Evolutionary conservation across 2,888 invertebrate species (phyloP).

Genomic region (Mylabris sibirica): DNA sequence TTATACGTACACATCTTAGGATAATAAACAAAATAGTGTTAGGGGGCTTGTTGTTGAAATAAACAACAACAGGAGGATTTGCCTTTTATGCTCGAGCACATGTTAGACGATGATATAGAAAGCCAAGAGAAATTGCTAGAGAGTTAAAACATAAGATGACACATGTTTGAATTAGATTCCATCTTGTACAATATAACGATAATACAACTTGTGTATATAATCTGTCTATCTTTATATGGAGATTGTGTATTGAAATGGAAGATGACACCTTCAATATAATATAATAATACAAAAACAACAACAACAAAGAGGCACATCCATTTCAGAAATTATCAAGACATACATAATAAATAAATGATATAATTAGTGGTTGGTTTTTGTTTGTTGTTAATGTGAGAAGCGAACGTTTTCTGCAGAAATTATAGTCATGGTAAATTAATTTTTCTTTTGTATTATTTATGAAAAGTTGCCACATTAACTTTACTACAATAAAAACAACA

Average conservation of each 20-base stretch:
- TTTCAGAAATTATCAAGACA: background rate
- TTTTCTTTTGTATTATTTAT: conserved; percentile 3
- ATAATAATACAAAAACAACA: no score
- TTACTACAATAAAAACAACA: background rate
- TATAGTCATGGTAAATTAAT: conserved; percentile 13
- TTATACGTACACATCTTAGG: background rate
- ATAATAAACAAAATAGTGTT: background rate
- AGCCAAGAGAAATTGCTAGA: background rate
- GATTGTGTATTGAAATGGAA: background rate
- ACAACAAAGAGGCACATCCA: background rate
- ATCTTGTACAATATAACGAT: background rate
- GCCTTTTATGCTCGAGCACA: background rate
- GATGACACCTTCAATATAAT: background rate
- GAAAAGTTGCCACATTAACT: conserved; percentile 1
- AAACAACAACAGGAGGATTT: background rate
- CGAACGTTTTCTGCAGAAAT: background rate
- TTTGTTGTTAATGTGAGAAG: background rate
- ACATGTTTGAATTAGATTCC: background rate
- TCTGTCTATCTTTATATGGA: background rate
- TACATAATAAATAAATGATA: background rate
- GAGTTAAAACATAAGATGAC: background rate
- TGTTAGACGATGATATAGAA: background rate
- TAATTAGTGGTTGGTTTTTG: background rate
- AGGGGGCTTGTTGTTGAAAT: background rate
- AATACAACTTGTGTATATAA: background rate